phyloP scores from a whole-genome alignment of 2,888 invertebrate genomes.

The Pseudanteris insignis region DNA sequence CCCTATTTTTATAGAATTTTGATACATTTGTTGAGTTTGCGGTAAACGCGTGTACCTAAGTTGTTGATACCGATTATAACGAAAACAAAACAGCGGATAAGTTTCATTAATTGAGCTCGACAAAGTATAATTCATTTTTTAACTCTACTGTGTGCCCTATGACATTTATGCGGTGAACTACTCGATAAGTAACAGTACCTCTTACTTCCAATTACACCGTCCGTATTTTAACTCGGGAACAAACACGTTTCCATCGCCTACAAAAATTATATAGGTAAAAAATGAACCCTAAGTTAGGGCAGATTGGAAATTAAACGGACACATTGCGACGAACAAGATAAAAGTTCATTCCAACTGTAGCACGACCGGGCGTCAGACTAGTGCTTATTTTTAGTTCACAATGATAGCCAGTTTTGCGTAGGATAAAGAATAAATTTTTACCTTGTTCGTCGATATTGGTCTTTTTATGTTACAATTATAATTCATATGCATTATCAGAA shows the following conservation, averaged over 20 bases:
- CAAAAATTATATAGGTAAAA: slow-evolving; percentile 41
- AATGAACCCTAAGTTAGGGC: slow-evolving; percentile 25
- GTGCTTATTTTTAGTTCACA: slow-evolving; percentile 14
- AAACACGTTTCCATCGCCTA: slow-evolving; percentile 43
- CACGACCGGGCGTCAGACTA: slow-evolving; percentile 1
- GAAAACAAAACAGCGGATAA: not conserved
- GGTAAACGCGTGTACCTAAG: not conserved
- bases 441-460: slow-evolving; percentile 21
- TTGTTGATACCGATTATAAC: slow-evolving; percentile 1
- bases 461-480: slow-evolving; percentile 23
- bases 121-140: slow-evolving; percentile 8
- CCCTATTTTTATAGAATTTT: no score
- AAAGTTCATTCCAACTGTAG: slow-evolving; percentile 11
- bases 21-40: slow-evolving; percentile 7
- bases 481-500: slow-evolving; percentile 16
- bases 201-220: slow-evolving; percentile 46
- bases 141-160: slow-evolving; percentile 23
- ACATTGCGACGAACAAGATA: slow-evolving; percentile 18
- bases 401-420: slow-evolving; percentile 8
- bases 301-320: slow-evolving; percentile 19
- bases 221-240: slow-evolving; percentile 44
- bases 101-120: slow-evolving; percentile 9
- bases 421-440: slow-evolving; percentile 21
- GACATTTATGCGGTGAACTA: slow-evolving; percentile 42
- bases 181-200: slow-evolving; percentile 47